Base-by-base conservation (phyloP, 2,113 vertebrate genomes). In the Nyctibius bracteatus region DNA sequence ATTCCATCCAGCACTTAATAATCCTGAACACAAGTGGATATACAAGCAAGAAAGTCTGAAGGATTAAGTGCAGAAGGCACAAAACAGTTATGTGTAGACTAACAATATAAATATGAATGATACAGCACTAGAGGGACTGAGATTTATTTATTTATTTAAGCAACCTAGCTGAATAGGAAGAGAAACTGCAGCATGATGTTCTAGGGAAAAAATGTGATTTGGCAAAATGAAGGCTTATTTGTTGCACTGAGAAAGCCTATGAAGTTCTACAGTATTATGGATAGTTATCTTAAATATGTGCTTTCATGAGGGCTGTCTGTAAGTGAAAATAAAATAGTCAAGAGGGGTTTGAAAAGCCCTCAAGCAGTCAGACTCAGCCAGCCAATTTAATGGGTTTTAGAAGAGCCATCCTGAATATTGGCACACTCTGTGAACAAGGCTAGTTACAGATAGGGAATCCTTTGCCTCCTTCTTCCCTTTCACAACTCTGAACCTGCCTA, bases 121-220 rank as follows among this genome's bases (percentile, higher is more conserved):
- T 70, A 33, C 41, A 66, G 58, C 0, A 0, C 44, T 72, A 35
- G 28, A 88, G 25, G 24, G 54, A 43, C 47, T 2, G 2, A 75
- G 66, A 82, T 72, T 91, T 92, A 84, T 86, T 91, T 92, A 84
- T 86, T 92, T 95, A 67, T 88, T 82, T 66, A 83, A 86, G 71
- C 66, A 94, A 61, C 63, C 54, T 72, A 39, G 77, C 62, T 47
- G 37, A 91, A 83, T 28, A 54, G 54, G 55, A 84, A 66, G 54
- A 87, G 62, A 82, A 91, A 49, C 9, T 73, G 30, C 27, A n/a
- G 79, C 41, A 68, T 97, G 62, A 91, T 93, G 81, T 94, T 94
- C 24, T 35, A 87, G 71, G 71, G 87, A 61, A 88, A 94, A 93
- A 83, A 86, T 86, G 70, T 77, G 71, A 17, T 57, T 82, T 90